A percentile compares a stretch with the other conserved stretches of the same genome.
Conservation (phyloP, 2,888 invertebrate genomes). For the Carabus problematicus region DNA sequence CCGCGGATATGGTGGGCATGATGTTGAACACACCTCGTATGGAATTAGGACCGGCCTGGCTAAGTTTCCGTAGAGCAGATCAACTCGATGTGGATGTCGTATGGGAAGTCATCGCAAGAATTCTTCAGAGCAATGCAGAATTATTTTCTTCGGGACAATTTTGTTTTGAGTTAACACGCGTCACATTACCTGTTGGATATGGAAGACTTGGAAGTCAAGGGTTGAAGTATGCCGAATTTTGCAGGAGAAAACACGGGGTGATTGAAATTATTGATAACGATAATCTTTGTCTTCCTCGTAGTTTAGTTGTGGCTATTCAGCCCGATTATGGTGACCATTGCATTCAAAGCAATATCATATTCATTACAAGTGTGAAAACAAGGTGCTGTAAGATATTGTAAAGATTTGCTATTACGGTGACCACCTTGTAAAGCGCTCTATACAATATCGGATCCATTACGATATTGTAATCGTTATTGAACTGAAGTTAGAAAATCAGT, state of each 20-base stretch:
- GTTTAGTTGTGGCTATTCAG: background rate
- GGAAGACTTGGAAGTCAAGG: background rate
- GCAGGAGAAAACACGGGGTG: background rate
- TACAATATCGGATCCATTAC: too few species aligned
- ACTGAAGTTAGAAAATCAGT: too few species aligned
- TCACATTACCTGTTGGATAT: background rate
- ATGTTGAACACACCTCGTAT: background rate
- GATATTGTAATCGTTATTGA: too few species aligned
- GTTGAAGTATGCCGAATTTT: slow-evolving; percentile 3
- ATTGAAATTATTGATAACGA: background rate
- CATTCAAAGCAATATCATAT: too few species aligned
- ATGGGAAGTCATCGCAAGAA: background rate
- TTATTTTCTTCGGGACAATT: background rate
- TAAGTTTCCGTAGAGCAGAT: slow-evolving; percentile 6
- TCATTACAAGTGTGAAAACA: too few species aligned
- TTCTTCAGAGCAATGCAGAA: background rate
- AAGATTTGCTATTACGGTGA: too few species aligned
- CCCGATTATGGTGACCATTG: too few species aligned
- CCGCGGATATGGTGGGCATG: background rate
- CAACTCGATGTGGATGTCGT: slow-evolving; percentile 3
- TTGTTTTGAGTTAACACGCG: background rate
- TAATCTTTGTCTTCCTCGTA: background rate
- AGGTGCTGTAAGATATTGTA: too few species aligned
- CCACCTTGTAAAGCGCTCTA: too few species aligned
- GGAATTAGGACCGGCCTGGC: background rate